Evolutionary conservation across 2,797 vertebrate genomes (phyloP), one percentile per base, ranked within the genome.

Genomic region (Sebastes taczanowskii): DNA sequence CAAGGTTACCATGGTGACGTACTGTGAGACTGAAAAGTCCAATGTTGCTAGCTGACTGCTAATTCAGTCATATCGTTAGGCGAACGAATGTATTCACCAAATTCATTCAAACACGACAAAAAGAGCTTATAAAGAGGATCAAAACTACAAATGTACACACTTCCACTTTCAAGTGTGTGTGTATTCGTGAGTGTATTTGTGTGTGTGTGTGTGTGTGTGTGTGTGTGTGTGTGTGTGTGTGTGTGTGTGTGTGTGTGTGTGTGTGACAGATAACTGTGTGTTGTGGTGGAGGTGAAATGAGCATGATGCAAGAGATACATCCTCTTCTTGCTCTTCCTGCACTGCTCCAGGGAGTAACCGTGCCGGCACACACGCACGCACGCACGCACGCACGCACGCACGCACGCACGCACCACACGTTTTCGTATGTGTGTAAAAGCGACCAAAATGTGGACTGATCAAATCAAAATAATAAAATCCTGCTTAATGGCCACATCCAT

Each of bases 271-370:
- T 29, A 29, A 71, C 61, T 23, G 52, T 29, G 7, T 55, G 52
- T 30, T 65, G 22, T 49, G 16, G 25, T 59, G 30, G 59, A 55
- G 27, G 27, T 34, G 64, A 71, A 84, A 76, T 23, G 23, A 23
- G 23, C 60, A 77, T 62, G 68, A 81, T 63, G 63, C 30, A 69
- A 84, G 66, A 80, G 53, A 80, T 49, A n/a, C 38, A 71, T 65
- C 7, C 11, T 65, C 52, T 64, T 69, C 64, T 65, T 74, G 72
- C 11, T 65, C 42, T 64, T 69, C 64, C 61, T 74, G 72, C 27
- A 68, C 27, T 11, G 23, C 72, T 68, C 13, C 3, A 25, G 65
- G 69, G 29, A 58, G 22, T 1, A 53, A 35, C 13, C 1, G 4
- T 20, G 52, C 7, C 29, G 25, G 25, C 25, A 1, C 16, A 4